A percentile compares a stretch with the other conserved stretches of the same genome.
These are phyloP conservation scores for Gadus chalcogrammus DNA, from an alignment of 2,113 vertebrate genomes.

Conservation along the genomic window DNA sequence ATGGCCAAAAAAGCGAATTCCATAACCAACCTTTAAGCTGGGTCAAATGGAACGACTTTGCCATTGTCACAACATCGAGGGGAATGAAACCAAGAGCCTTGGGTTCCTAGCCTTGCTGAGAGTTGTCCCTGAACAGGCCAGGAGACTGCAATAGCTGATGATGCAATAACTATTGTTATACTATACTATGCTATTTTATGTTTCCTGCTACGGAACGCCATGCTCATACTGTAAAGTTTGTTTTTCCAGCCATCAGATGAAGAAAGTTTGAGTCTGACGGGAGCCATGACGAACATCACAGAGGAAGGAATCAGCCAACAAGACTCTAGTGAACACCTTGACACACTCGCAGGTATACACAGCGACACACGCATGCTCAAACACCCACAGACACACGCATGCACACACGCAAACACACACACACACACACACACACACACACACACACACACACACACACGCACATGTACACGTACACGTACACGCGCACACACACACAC, in stretches of 20 bases:
- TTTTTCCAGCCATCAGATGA: constrained; percentile 86
- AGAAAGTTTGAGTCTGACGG: constrained; percentile 86
- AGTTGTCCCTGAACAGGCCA: too few relatives aligned
- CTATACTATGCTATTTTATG: not conserved
- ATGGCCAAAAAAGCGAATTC: too few relatives aligned
- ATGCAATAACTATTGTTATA: not conserved
- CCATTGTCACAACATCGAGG: too few relatives aligned
- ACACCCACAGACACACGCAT: constrained; percentile 8
- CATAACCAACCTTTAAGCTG: too few relatives aligned
- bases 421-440: constrained; percentile 5
- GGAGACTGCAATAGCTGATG: not conserved
- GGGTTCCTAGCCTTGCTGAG: too few relatives aligned
- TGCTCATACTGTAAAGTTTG: not conserved
- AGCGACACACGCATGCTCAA: not conserved
- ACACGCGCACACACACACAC: too few relatives aligned
- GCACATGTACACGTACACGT: too few relatives aligned
- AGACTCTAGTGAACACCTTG: constrained; percentile 77
- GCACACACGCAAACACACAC: constrained; percentile 5
- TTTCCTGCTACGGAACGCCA: not conserved
- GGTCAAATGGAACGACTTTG: too few relatives aligned
- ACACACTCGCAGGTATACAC: constrained; percentile 79
- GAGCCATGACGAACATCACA: constrained; percentile 88
- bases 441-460: constrained; percentile 1
- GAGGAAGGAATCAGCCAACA: constrained; percentile 87
- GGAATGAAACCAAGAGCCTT: too few relatives aligned